A percentile compares a stretch with the other conserved stretches of the same genome.
These are phyloP conservation scores for Callocephalon fimbriatum DNA, from an alignment of 2,113 vertebrate species.

Conservation along the genomic window DNA sequence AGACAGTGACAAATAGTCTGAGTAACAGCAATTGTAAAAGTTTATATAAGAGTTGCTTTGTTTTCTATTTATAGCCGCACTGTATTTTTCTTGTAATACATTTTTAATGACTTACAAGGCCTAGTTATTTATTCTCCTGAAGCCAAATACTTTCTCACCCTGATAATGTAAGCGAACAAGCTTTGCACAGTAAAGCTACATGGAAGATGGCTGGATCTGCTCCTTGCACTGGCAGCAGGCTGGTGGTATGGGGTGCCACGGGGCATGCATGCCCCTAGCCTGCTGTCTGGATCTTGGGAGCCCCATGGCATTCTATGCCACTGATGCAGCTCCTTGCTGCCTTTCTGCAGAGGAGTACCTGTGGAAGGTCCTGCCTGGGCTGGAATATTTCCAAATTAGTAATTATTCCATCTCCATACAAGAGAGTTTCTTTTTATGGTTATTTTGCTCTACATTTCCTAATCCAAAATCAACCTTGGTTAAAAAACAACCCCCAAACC, in stretches of 20 bases:
- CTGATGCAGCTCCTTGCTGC: background rate
- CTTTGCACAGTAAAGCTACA: background rate
- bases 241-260: background rate
- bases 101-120: conserved; percentile 66
- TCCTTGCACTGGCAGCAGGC: background rate
- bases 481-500: background rate
- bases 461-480: background rate
- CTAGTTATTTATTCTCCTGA: conserved; percentile 58
- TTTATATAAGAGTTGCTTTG: conserved; percentile 43
- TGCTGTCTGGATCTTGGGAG: background rate
- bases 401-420: background rate
- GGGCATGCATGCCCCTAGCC: background rate
- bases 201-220: background rate
- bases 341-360: background rate
- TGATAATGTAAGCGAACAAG: background rate
- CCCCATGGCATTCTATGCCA: background rate
- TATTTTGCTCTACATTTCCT: background rate
- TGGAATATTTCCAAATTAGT: background rate
- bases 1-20: background rate
- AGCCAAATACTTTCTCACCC: conserved; percentile 33
- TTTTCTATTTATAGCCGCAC: conserved; percentile 56
- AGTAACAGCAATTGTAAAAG: background rate
- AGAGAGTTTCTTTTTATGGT: background rate
- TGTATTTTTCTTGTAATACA: conserved; percentile 53
- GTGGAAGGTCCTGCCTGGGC: background rate